A percentile compares a stretch with the other conserved stretches of the same genome.
These are phyloP conservation scores for Bombyx mori DNA, from an alignment of 1,140 invertebrate species.

Conservation along the genomic window ASM3026992v2 NC_085112.1:6710501-6711000, in stretches of 20 bases:
- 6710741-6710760: not conserved
- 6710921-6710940: slow-evolving; percentile 64
- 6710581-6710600: too few species aligned
- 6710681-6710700: too few species aligned
- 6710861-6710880: slow-evolving; percentile 68
- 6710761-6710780: not conserved
- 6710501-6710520: too few species aligned
- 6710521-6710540: too few species aligned
- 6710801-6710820: slow-evolving; percentile 3
- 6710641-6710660: too few species aligned
- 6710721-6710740: not conserved
- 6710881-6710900: slow-evolving; percentile 71
- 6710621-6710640: too few species aligned
- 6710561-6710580: too few species aligned
- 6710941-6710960: slow-evolving; percentile 63
- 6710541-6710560: too few species aligned
- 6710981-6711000: slow-evolving; percentile 46
- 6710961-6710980: slow-evolving; percentile 52
- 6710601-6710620: too few species aligned
- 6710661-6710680: too few species aligned
- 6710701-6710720: not conserved
- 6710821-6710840: slow-evolving; percentile 20
- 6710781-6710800: not conserved
- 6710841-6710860: slow-evolving; percentile 49
- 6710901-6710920: slow-evolving; percentile 70